Evolutionary conservation across 2,888 invertebrate species (phyloP), one percentile per base, ranked within the genome.

Genomic region (Andrena praecox): DNA sequence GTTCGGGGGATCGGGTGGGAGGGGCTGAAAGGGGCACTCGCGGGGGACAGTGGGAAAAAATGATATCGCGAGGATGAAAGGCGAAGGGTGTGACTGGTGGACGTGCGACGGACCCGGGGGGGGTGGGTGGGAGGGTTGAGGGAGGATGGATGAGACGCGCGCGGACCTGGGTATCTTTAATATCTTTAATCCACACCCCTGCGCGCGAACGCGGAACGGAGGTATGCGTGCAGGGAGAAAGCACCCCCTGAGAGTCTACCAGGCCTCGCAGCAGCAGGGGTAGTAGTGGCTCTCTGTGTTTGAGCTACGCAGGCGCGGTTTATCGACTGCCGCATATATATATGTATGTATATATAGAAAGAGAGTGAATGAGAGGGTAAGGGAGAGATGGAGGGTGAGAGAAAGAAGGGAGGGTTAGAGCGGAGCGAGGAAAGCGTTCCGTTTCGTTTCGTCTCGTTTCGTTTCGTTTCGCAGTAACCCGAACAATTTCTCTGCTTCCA

Each of bases 281-380:
- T 60, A 54, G 66, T 42, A 24, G 24, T 27, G 56, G 67, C 64
- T 42, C 60, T 84, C 78, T 83, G 85, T 82, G 85, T 87, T 83
- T 86, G 83, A 80, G 84, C 80, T 90, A 90, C 92, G 92, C 92
- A 91, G 82, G 90, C 92, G 92, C 92, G 90, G 90, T 91, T 92
- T 93, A 93, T 92, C 92, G 92, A 93, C 91, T 92, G 85, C 87
- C 85, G 89, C 89, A 87, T 89, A 87, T 89, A 87, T 87, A 84
- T 85, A 87, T 42, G n/a, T 12, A 24, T 20, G 64, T 24, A 10
- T 10, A 77, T 77, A 56, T 62, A 71, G 35, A 72, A 62, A 42
- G 42, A 42, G 42, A 42, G 42, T 42, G 42, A 42, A 42, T 42
- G 42, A 42, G 42, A 42, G 42, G 16, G 4, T 42, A 16, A 42